Evolutionary conservation across 2,888 invertebrate genomes (phyloP), one percentile per base, ranked within the genome.

Genomic region (Endomychus coccineus): DNA sequence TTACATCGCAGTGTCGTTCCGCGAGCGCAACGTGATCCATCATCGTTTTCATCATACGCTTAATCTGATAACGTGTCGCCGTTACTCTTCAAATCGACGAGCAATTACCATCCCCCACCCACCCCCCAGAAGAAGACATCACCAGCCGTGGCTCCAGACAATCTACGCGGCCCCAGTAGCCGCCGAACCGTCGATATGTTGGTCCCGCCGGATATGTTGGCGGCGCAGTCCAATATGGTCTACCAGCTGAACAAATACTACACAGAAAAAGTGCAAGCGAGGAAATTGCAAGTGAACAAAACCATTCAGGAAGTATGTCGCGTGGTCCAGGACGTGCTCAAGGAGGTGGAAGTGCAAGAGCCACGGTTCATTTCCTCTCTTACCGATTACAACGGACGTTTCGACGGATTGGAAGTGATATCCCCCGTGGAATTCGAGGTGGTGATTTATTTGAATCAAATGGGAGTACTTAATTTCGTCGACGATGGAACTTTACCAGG

Each of bases 121-220:
- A n/a, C 15, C 13, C 30, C 48, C 42, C 40, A 36, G 21, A n/a
- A 44, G 43, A 7, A 19, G 6, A 19, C 21, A 6, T 19, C 6
- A 19, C 41, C 46, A 51, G 52, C 44, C 43, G 55, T 55, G 54
- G 55, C 55, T 53, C 56, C 56, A 44, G 51, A 50, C 25, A 22
- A 24, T 22, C 27, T 48, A 52, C 50, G 49, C 51, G 54, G 54
- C 55, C 54, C 53, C 49, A 52, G 51, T 48, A 55, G 55, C 54
- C 54, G 49, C 19, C 37, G 25, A 29, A 22, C 35, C 12, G n/a
- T 36, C 16, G 27, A 15, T 16, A 89, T 89, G 89, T 75, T 89
- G 68, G 88, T 89, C 61, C 89, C 89, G 57, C 82, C 87, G 59
- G 89, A 88, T 70, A 89, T 91, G 88, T 78, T 94, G 75, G 86